These are phyloP conservation scores for Pyrocephalus nanus DNA, from an alignment of 2,797 vertebrate species.

Conservation along the genomic window DNA sequence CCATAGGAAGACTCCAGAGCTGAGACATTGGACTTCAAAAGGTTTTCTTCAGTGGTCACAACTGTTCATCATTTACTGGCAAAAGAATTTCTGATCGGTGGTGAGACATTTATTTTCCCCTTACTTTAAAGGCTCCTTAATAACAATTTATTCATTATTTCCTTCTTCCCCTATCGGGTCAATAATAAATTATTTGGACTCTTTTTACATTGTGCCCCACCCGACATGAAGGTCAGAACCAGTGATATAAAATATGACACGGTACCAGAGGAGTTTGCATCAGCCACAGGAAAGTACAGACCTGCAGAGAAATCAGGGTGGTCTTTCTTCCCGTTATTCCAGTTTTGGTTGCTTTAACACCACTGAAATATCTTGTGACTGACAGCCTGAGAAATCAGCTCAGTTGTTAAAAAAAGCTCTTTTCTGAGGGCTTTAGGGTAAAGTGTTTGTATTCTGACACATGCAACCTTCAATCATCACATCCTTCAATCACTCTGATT, in stretches of 20 bases:
- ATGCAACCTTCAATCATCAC: neutral
- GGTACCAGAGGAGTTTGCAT: neutral
- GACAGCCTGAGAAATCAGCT: neutral
- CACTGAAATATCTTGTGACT: neutral
- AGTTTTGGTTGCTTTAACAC: neutral
- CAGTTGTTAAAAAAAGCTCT: neutral
- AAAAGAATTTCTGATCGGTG: neutral
- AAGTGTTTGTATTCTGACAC: neutral
- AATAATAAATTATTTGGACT: neutral
- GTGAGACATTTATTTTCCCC: neutral
- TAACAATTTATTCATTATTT: neutral
- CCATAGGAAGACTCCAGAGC: accelerated
- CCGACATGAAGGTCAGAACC: neutral
- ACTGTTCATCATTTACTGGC: neutral
- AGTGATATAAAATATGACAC: neutral
- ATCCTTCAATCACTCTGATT: neutral
- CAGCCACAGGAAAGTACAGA: neutral
- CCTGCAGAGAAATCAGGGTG: neutral
- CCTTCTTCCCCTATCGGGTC: neutral
- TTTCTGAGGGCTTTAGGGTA: neutral
- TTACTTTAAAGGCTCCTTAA: neutral
- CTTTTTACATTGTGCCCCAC: neutral
- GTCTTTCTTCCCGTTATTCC: neutral
- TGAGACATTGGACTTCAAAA: neutral
- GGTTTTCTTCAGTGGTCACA: neutral